These are phyloP conservation scores for Syngnathoides biaculeatus DNA, from an alignment of 2,113 vertebrate species.

Conservation along the genomic window DNA sequence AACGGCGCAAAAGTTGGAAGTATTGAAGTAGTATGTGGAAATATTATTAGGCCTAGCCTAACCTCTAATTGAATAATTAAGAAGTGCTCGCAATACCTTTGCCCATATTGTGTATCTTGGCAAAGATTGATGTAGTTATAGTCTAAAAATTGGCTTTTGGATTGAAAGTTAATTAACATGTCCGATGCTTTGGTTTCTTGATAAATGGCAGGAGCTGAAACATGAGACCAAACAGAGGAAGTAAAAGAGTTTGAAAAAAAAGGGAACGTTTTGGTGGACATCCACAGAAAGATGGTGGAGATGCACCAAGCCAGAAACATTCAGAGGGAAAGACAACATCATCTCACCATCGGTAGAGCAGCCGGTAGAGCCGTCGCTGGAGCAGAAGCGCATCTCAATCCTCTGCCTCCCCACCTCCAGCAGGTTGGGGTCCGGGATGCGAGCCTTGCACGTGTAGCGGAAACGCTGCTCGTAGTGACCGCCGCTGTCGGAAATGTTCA, in stretches of 20 bases:
- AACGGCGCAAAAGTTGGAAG: not conserved
- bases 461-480: slow-evolving; percentile 96
- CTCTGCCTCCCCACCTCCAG: slow-evolving; percentile 92
- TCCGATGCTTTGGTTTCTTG: slow-evolving; percentile 33
- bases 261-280: too few relatives aligned
- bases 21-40: not conserved
- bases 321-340: not conserved
- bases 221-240: slow-evolving; percentile 3
- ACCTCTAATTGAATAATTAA: not conserved
- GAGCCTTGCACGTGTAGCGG: slow-evolving; percentile 94
- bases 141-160: slow-evolving; percentile 46
- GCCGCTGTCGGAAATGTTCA: slow-evolving; percentile 95
- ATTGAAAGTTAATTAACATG: slow-evolving; percentile 60
- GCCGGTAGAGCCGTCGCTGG: slow-evolving; percentile 89
- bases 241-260: slow-evolving; percentile 14
- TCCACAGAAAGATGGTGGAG: too few relatives aligned
- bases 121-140: slow-evolving; percentile 21
- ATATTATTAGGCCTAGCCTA: not conserved
- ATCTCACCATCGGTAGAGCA: slow-evolving; percentile 91
- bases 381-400: slow-evolving; percentile 97
- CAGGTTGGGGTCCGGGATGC: slow-evolving; percentile 82
- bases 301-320: not conserved
- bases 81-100: not conserved
- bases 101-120: not conserved
- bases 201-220: slow-evolving; percentile 21